Conservation (phyloP, 92 coral and sea anemone species). For the Heteractis magnifica region DNA sequence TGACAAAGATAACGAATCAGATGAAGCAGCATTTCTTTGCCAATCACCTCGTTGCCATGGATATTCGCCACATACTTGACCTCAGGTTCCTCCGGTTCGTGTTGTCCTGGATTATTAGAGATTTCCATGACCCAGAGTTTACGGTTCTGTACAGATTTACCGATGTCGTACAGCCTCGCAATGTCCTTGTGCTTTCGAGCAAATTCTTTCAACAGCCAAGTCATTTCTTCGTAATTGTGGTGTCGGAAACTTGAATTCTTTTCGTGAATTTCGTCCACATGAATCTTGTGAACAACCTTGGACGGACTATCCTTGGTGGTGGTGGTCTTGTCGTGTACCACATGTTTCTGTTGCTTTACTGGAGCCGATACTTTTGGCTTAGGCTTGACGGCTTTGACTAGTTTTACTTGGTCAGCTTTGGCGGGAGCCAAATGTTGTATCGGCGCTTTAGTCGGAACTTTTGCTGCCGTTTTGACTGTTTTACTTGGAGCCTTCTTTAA, state of each 20-base stretch:
- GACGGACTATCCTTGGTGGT: constrained; percentile 51
- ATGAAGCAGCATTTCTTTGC: constrained; percentile 79
- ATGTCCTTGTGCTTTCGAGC: constrained; percentile 72
- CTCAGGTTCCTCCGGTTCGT: constrained; percentile 81
- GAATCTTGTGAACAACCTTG: constrained; percentile 37
- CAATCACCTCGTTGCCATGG: constrained; percentile 93
- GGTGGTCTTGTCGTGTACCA: not conserved
- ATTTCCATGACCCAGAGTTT: constrained; percentile 96
- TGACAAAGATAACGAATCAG: constrained; percentile 79
- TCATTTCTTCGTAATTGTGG: constrained; percentile 97
- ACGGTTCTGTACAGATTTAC: constrained; percentile 92
- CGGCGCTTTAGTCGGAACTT: constrained; percentile 13
- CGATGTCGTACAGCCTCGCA: constrained; percentile 78
- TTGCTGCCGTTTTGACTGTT: not conserved
- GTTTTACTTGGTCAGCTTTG: not conserved
- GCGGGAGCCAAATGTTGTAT: constrained; percentile 17
- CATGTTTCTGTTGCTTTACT: constrained; percentile 15
- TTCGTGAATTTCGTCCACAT: constrained; percentile 51
- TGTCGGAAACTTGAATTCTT: constrained; percentile 71
- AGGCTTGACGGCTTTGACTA: not conserved
- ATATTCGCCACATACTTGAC: constrained; percentile 86
- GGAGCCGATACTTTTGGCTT: not conserved
- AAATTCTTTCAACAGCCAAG: constrained; percentile 90
- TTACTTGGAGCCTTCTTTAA: constrained; percentile 16
- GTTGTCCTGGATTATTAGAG: constrained; percentile 81